Evolutionary conservation across 2,888 invertebrate genomes (phyloP).

Genomic region (Euzetes globulus): DNA sequence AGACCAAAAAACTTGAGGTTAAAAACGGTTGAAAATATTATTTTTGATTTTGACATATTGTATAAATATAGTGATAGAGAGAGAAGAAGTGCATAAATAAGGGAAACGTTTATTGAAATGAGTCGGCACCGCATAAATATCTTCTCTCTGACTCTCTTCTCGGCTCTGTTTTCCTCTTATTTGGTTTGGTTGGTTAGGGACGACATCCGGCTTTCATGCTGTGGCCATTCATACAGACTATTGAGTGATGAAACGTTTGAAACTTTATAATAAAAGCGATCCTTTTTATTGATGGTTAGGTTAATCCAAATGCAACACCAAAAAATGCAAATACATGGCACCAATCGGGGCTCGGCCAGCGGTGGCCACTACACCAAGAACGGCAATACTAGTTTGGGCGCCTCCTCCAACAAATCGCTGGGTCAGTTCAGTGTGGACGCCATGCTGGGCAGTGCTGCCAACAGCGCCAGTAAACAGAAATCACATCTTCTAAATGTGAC

Average conservation of each 20-base stretch:
- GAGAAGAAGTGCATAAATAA: not conserved
- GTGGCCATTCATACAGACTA: not conserved
- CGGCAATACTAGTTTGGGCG: not conserved
- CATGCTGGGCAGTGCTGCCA: slow-evolving; percentile 26
- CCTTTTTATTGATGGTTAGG: too few relatives aligned
- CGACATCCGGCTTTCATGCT: slow-evolving; percentile 23
- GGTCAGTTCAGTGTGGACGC: slow-evolving; percentile 36
- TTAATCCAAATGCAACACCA: slow-evolving; percentile 33
- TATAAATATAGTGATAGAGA: slow-evolving; percentile 4
- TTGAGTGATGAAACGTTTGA: slow-evolving; percentile 3
- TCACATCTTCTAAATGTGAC: slow-evolving; percentile 30
- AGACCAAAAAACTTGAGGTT: not conserved
- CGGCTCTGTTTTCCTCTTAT: not conserved
- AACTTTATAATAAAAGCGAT: not conserved
- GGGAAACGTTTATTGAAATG: slow-evolving; percentile 3
- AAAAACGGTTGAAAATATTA: slow-evolving; percentile 15
- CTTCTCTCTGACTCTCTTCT: not conserved
- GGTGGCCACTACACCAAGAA: not conserved
- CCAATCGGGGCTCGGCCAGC: not conserved
- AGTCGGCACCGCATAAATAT: not conserved
- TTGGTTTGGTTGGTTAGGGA: not conserved
- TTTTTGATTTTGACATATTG: slow-evolving; percentile 17
- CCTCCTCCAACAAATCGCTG: slow-evolving; percentile 27
- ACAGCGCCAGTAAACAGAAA: not conserved
- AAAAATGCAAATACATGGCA: slow-evolving; percentile 32